Evolutionary conservation across 2,113 vertebrate species (phyloP), one percentile per base, ranked within the genome.

Genomic region (Cygnus buccinator): DNA sequence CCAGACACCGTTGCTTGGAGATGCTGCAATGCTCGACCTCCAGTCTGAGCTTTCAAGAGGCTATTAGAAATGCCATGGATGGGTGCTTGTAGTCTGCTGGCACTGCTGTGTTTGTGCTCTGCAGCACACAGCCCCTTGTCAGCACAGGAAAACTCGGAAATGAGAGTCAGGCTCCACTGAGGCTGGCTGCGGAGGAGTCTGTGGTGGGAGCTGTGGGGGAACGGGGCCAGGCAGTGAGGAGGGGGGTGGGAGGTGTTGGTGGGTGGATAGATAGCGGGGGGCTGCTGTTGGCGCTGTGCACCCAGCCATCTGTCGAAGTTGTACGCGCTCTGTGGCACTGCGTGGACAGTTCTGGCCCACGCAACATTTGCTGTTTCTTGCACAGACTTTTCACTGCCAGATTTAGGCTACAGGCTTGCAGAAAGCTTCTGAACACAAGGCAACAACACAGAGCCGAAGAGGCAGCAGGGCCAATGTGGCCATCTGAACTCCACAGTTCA

Each of bases 81-180:
- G 26, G 20, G 16, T 58, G 26, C 26, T 61, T 20, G 54, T 57
- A 15, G 44, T 28, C 72, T 55, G 44, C 3, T 2, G 5, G 52
- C 70, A 25, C 18, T 33, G n/a, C 48, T n/a, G 54, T 70, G 22
- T 37, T 18, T 43, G 59, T 67, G 33, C 63, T 76, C 9, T 61
- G 43, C 57, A 10, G 43, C 61, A 1, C 2, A 1, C 20, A 87
- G 2, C 11, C 22, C 4, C 13, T 73, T 19, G 11, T 4, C 1
- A 0, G 4, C 52, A 10, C 63, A 39, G 48, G 46, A 81, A 13
- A 29, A 20, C 28, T 55, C 2, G 0, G 6, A 52, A 65, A 29
- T 10, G 37, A 59, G 63, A 91, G 59, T 55, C 54, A 17, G 48
- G 54, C 19, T 46, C 11, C 5, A 5, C 29, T 52, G 59, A 44